Conservation (phyloP, 1,140 invertebrate species). For the Cataglyphis hispanica region DNA sequence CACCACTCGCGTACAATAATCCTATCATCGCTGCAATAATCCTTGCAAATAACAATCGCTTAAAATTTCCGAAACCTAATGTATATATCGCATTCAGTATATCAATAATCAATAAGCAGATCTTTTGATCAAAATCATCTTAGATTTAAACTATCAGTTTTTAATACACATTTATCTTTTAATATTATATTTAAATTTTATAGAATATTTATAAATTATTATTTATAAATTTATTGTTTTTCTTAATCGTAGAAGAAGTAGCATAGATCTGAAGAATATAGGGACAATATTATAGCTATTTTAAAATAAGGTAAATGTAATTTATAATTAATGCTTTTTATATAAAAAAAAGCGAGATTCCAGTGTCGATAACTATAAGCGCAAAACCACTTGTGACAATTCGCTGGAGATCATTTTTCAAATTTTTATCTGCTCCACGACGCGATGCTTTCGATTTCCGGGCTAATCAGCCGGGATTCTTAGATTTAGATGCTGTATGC, state of each 20-base stretch:
- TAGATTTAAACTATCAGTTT: background rate
- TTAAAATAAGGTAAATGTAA: background rate
- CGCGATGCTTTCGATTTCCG: slow-evolving; percentile 60
- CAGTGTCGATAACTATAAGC: background rate
- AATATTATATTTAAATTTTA: background rate
- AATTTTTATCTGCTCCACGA: background rate
- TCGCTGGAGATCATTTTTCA: slow-evolving; percentile 18
- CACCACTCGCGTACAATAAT: slow-evolving; percentile 7
- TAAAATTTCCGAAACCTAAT: slow-evolving; percentile 29
- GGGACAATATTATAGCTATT: background rate
- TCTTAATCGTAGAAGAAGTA: background rate
- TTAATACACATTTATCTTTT: background rate
- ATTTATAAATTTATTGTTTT: background rate
- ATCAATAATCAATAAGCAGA: background rate
- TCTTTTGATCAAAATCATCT: background rate
- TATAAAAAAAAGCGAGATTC: background rate
- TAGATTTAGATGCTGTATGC: slow-evolving; percentile 76
- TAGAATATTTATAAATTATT: background rate
- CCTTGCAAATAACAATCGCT: slow-evolving; percentile 17
- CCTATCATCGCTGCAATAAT: slow-evolving; percentile 40
- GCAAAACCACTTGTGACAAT: background rate
- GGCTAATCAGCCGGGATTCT: slow-evolving; percentile 79
- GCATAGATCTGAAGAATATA: background rate
- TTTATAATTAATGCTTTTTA: background rate
- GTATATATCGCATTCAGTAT: background rate